Evolutionary conservation across 2,113 vertebrate species (phyloP).

Genomic region (Lathamus discolor): DNA sequence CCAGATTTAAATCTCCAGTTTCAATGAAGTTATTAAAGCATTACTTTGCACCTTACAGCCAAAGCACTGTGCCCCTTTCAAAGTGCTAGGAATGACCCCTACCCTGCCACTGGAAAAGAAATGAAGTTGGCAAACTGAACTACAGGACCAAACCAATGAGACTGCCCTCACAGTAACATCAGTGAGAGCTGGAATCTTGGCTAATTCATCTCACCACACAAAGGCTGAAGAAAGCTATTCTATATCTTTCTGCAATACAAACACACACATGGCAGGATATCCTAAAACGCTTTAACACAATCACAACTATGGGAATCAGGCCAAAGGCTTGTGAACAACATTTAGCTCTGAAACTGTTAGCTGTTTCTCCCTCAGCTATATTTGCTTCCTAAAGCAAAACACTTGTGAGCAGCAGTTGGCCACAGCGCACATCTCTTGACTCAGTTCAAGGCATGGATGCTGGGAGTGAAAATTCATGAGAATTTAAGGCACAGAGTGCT

Average conservation of each 20-base stretch:
- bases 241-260: neutral
- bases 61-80: neutral
- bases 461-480: neutral
- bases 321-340: neutral
- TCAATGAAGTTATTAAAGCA: neutral
- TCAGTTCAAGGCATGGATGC: neutral
- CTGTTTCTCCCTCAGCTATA: neutral
- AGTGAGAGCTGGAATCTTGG: neutral
- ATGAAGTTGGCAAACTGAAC: neutral
- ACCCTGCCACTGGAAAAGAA: neutral
- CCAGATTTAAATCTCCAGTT: neutral
- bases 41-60: neutral
- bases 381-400: neutral
- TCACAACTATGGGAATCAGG: accelerated
- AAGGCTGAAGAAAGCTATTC: neutral
- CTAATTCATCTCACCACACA: neutral
- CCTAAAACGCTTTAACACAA: neutral
- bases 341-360: neutral
- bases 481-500: neutral
- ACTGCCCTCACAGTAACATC: neutral
- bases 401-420: neutral
- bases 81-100: neutral
- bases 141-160: accelerated
- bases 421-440: neutral
- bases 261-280: neutral